Base-by-base conservation (phyloP, 2,113 vertebrate species). In the Hippocampus guttulatus region DNA sequence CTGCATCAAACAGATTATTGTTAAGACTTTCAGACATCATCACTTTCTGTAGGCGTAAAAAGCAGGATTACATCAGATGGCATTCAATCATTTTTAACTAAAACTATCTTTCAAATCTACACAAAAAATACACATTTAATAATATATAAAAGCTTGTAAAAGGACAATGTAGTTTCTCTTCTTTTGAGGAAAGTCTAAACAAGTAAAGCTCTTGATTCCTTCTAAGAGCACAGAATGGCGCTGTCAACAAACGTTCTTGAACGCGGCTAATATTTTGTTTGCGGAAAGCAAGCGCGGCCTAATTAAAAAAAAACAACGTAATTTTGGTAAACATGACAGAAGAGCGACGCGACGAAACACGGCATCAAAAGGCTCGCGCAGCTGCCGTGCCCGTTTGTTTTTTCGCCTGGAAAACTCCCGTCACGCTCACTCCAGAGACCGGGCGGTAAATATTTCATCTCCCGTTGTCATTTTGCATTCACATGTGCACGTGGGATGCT, bases 361-460 rank as follows among this genome's bases (percentile, higher is more conserved):
- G 25, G 3, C 47, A 51, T 58, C 27, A 65, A 65, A 65, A 47
- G 41, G 64, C 64, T 23, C 43, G 14, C 23, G 43, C n/a, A 65
- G 64, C 64, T 65, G 64, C 63, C 40, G 57, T 60, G 10, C 21
- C 68, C 54, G 73, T 71, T 60, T 51, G 54, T 71, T 71, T 76
- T 68, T 81, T 67, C 3, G 65, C 76, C 80, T 68, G 60, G 73
- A 55, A 74, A 78, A 55, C 73, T 70, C 3, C 33, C 47, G 73
- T 76, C n/a, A 8, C 70, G 70, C 68, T 79, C 8, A 47, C 81
- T 77, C 80, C 66, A 58, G 69, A 84, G 75, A 71, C 41, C 64
- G 67, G 33, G 12, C 64, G 43, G 65, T 91, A 52, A 89, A 91
- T 89, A 89, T 89, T 91, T 89, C 38, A 91, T 89, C 38, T 60